These are phyloP conservation scores for Notodonta ziczac DNA, from an alignment of 2,888 invertebrate species.

Conservation along the genomic window DNA sequence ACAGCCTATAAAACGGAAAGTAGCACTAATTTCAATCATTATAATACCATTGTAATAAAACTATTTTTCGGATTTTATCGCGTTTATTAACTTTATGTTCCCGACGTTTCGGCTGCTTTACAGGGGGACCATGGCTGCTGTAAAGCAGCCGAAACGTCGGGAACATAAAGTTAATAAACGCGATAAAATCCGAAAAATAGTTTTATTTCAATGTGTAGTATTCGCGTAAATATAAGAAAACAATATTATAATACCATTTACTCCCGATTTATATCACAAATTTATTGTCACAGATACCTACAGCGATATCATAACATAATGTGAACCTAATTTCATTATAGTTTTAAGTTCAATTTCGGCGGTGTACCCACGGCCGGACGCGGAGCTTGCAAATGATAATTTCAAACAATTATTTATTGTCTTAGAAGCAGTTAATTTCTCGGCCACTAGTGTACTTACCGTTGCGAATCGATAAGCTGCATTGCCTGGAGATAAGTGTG, in stretches of 20 bases:
- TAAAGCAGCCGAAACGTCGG: no score
- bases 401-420: conserved; percentile 59
- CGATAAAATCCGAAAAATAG: no score
- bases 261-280: conserved; percentile 15
- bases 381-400: conserved; percentile 45
- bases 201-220: no score
- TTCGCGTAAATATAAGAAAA: no score
- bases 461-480: conserved; percentile 48
- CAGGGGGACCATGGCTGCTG: no score
- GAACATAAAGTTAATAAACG: no score
- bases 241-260: conserved; percentile 12
- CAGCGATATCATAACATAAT: conserved; percentile 22
- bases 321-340: conserved; percentile 21
- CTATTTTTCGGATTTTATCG: no score
- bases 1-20: neutral
- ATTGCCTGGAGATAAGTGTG: conserved; percentile 27
- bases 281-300: conserved; percentile 29
- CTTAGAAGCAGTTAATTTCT: conserved; percentile 50
- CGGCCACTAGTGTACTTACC: conserved; percentile 37
- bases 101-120: no score
- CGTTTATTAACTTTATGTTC: no score
- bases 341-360: conserved; percentile 14
- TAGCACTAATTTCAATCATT: neutral
- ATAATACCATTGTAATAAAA: conserved; percentile 12
- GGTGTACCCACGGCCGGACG: conserved; percentile 12